phyloP scores from a whole-genome alignment of 2,888 invertebrate species.

The Caenorhabditis imperialis region DNA sequence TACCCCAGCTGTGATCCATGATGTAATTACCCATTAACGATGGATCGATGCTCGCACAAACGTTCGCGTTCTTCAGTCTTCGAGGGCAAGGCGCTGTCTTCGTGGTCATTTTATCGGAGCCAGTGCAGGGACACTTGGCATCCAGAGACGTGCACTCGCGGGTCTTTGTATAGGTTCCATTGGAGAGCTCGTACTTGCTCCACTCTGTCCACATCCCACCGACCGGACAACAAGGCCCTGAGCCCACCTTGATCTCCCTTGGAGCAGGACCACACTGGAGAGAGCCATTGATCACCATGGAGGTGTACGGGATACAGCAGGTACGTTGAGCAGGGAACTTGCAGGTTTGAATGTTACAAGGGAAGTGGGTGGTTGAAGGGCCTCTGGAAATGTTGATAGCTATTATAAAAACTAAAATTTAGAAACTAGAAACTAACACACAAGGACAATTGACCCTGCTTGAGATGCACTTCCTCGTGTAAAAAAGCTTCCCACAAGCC shows the following conservation, averaged over 20 bases:
- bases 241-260: background rate
- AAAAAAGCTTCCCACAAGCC: background rate
- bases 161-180: background rate
- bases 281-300: slow-evolving; percentile 10
- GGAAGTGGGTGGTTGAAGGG: background rate
- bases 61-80: background rate
- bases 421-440: background rate
- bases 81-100: background rate
- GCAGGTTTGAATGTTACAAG: slow-evolving; percentile 16
- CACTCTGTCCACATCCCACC: background rate
- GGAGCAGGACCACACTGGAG: slow-evolving; percentile 14
- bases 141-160: background rate
- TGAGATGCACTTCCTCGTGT: slow-evolving; percentile 18
- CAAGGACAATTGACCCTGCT: background rate
- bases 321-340: slow-evolving; percentile 27
- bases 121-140: slow-evolving; percentile 1
- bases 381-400: no score
- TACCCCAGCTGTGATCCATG: background rate
- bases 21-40: background rate
- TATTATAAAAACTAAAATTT: background rate
- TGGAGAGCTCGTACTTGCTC: background rate
- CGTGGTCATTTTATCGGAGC: background rate
- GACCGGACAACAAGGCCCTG: background rate
- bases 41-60: background rate
- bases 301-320: slow-evolving; percentile 18